Conservation (phyloP, 2,797 vertebrate species). For the Macroramphosus scolopax region DNA sequence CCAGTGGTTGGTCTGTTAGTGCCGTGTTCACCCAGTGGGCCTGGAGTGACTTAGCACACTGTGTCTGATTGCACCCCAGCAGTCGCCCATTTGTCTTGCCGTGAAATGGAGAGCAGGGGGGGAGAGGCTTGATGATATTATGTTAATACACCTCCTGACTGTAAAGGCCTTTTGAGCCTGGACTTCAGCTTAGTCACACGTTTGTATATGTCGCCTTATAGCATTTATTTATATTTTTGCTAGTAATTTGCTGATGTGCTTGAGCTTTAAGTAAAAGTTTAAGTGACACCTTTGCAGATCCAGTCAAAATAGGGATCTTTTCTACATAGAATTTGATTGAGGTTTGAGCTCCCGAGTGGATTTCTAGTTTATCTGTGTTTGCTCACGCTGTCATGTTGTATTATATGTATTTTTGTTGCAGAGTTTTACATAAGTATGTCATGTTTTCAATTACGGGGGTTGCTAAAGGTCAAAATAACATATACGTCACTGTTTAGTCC, state of each 20-base stretch:
- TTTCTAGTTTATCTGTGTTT: too few species aligned
- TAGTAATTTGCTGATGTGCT: background rate
- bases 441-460: too few species aligned
- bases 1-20: slow-evolving; percentile 50
- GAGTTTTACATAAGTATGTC: too few species aligned
- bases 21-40: slow-evolving; percentile 45
- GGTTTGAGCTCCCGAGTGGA: too few species aligned
- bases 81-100: slow-evolving; percentile 50
- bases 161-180: slow-evolving; percentile 25
- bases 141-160: slow-evolving; percentile 35
- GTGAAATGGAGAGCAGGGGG: slow-evolving; percentile 32
- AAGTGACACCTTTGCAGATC: too few species aligned
- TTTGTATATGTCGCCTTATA: slow-evolving; percentile 10
- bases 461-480: too few species aligned
- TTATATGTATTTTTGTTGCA: too few species aligned
- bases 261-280: too few species aligned
- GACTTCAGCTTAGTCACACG: slow-evolving; percentile 30
- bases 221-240: slow-evolving; percentile 14
- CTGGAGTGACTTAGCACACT: slow-evolving; percentile 46
- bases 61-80: slow-evolving; percentile 60
- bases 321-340: too few species aligned
- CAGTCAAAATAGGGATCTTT: too few species aligned
- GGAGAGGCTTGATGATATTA: slow-evolving; percentile 43
- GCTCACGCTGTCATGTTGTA: too few species aligned
- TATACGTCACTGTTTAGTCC: too few species aligned